Evolutionary conservation across 2,888 invertebrate genomes (phyloP), one percentile per base, ranked within the genome.

Genomic region (Limnephilus marmoratus): DNA sequence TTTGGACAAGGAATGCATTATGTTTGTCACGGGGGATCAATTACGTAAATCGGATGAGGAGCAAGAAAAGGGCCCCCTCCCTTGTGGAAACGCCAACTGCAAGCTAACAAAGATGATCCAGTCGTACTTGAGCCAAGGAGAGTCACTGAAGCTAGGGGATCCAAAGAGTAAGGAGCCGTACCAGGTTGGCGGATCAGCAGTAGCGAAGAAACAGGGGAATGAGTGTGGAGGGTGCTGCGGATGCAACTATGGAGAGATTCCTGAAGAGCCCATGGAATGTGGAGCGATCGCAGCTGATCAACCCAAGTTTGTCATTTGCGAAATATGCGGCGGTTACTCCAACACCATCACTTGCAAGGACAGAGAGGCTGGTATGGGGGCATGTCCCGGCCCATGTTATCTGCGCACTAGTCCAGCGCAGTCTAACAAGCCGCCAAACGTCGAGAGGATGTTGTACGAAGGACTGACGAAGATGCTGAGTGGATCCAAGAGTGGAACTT

Each of bases 11-110:
- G 88, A 83, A 15, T 87, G 92, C 49, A 83, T 90, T 3, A 82
- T 92, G 82, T 92, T 92, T 53, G 83, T 92, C 18, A 90, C 88
- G 15, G 92, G 90, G 49, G 92, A 92, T 41, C 90, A 92, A 53
- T 87, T 45, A 53, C 81, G 88, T 9, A 31, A 53, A n/a, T 37
- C 49, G 11, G 81, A 90, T n/a, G 12, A 53, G 7, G 41, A 82
- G 15, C 13, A 86, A 41, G 37, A 41, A 24, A 87, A 81, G 13
- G 29, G 29, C 34, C 90, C 90, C 11, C 81, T 92, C 4, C 92
- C 92, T 24, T 92, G 92, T 41, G 92, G 92, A 18, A 90, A 92
- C 37, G 87, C 92, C 3, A 81, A 90, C 37, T 92, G 92, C 80
- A 92, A 86, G 88, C 53, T 92, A 29, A 92, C 90, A 11, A 81